Evolutionary conservation across 2,113 vertebrate species (phyloP), one percentile per base, ranked within the genome.

Genomic region (Greenwoodochromis staneri): DNA sequence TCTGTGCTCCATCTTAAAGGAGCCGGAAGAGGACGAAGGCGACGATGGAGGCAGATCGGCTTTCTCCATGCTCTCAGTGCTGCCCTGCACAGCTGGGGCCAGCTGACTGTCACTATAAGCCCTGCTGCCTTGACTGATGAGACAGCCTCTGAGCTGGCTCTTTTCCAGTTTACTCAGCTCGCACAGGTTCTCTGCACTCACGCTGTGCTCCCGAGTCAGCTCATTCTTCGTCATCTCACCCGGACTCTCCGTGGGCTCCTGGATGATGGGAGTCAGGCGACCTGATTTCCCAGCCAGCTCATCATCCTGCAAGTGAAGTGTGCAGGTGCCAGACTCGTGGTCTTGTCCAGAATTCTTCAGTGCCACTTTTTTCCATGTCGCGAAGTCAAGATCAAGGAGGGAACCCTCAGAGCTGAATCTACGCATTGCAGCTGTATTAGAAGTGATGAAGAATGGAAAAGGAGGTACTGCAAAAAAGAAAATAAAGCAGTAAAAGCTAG

Each of bases 101-200:
- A 97, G 88, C 93, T 97, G 96, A 45, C 97, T 81, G 86, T 97
- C 97, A 5, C 97, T 97, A 92, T 97, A 97, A 14, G 97, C 96
- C 88, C 95, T 92, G 88, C 81, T 97, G 24, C 94, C 87, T 8
- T 96, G 91, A 9, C 40, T 89, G 3, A 97, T 82, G 8, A 10
- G 8, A 1, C 87, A 86, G 24, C 95, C 93, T 8, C 73, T 40
- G 1, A 96, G 94, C 24, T 87, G 85, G 27, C 19, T 80, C 6
- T 86, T 85, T 13, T 94, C 90, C 76, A 45, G 85, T 8, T 94
- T 93, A 0, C 81, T 92, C 54, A 89, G 82, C 8, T 90, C 85
- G 0, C 31, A 38, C 17, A 97, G 80, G 69, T 96, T 93, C 84
- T 97, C 96, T 2, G 38, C 84, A 2, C 97, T 97, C 24, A 94